Evolutionary conservation across 2,888 invertebrate genomes (phyloP).

Genomic region (Sinhomidia bicolor): DNA sequence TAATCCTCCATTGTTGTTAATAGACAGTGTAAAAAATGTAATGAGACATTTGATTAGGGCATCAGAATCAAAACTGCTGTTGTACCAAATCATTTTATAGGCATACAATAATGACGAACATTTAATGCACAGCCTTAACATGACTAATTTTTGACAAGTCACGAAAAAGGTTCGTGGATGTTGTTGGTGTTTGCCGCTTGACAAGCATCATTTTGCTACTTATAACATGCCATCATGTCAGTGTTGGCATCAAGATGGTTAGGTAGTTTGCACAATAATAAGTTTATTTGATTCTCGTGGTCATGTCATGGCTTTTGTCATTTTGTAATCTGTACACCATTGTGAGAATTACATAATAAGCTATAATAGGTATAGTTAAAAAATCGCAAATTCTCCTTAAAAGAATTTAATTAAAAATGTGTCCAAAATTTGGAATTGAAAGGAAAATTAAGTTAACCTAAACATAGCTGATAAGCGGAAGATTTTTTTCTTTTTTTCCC

Average conservation of each 20-base stretch:
- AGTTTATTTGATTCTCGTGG: neutral
- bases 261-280: neutral
- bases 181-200: neutral
- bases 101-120: neutral
- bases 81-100: constrained; percentile 15
- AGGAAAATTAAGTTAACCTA: too few species aligned
- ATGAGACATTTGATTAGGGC: constrained; percentile 35
- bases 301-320: constrained; percentile 18
- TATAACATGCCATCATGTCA: neutral
- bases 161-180: constrained; percentile 39
- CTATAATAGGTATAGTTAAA: too few species aligned
- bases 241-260: neutral
- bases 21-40: neutral
- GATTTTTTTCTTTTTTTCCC: too few species aligned
- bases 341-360: too few species aligned
- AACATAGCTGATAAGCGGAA: too few species aligned
- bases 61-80: neutral
- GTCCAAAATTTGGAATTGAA: too few species aligned
- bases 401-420: too few species aligned
- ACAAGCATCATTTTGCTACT: constrained; percentile 7
- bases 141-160: constrained; percentile 69
- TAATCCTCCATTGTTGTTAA: neutral
- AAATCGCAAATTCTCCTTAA: too few species aligned
- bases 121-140: constrained; percentile 8
- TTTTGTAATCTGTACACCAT: neutral